Base-by-base conservation (phyloP, 2,113 vertebrate genomes). In the Prinia subflava region DNA sequence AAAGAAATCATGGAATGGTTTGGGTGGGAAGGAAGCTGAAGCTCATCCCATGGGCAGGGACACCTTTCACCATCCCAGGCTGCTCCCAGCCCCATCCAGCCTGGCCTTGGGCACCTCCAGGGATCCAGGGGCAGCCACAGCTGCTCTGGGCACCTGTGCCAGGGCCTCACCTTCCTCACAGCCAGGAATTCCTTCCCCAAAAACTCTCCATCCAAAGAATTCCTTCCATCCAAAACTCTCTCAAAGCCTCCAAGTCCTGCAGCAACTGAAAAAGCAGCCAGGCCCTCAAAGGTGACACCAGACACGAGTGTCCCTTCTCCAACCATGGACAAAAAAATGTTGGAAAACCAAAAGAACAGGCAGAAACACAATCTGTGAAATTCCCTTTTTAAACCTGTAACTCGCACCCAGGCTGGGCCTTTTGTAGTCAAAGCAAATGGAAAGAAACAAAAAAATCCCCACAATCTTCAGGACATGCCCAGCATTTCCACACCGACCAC, bases 61-160 rank as follows among this genome's bases (percentile, higher is more conserved):
- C 60, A n/a, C 0, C 10, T 47, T 1, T 10, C n/a, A 22, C 9
- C 0, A 0, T 17, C 20, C 70, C 62, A 62, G 30, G 16, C 0
- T 19, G 76, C 18, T 57, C 67, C 56, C 3, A 31, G 2, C 37
- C 6, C 33, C 0, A 0, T n/a, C 80, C 81, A 87, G 0, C 30
- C 47, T 30, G 39, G 59, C 21, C 39, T 60, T 12, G 69, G 70
- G 0, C 78, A 31, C 24, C 35, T 0, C 46, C 70, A 75, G 46
- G 20, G 60, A 60, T 82, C 20, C 50, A 75, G 60, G 41, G 15
- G 11, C n/a, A n/a, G n/a, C n/a, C n/a, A n/a, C n/a, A n/a, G n/a
- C 49, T 47, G 0, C 56, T 41, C 56, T 79, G 65, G 27, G 19
- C 30, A 79, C 6, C 41, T 44, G 31, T 37, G 35, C 83, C 83